phyloP scores from a whole-genome alignment of 2,797 vertebrate species.

The Hyperoplus immaculatus region DNA sequence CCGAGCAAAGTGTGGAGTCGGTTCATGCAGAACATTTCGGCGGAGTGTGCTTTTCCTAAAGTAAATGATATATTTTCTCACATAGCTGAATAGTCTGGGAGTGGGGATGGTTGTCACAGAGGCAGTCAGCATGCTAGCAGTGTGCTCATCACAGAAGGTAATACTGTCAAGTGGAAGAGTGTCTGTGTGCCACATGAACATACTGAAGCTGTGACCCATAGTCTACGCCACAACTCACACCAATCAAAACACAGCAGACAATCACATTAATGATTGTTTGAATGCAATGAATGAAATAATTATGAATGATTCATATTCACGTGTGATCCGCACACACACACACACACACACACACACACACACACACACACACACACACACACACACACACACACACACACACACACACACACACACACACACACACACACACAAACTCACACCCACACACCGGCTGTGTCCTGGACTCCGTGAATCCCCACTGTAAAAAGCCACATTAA shows the following conservation, averaged over 20 bases:
- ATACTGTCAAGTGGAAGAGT: conserved; percentile 45
- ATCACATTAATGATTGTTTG: conserved; percentile 55
- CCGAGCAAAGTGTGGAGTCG: conserved; percentile 49
- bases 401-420: conserved; percentile 39
- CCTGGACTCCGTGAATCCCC: conserved; percentile 63
- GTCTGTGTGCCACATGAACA: conserved; percentile 42
- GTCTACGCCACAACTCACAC: conserved; percentile 27
- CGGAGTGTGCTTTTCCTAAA: conserved; percentile 4
- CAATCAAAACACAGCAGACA: conserved; percentile 51
- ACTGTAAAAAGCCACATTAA: conserved; percentile 79
- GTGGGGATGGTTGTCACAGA: conserved; percentile 55
- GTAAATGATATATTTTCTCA: conserved; percentile 75
- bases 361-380: conserved; percentile 40
- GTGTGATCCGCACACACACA: conserved; percentile 49
- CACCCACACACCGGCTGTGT: conserved; percentile 47
- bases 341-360: conserved; percentile 35
- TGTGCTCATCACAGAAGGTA: conserved; percentile 55
- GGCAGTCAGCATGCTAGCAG: conserved; percentile 49
- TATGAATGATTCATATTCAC: conserved; percentile 37
- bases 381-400: conserved; percentile 37
- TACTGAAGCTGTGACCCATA: conserved; percentile 41
- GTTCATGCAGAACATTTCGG: conserved; percentile 53
- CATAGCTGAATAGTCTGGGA: conserved; percentile 55
- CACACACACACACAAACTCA: background rate
- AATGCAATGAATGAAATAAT: conserved; percentile 47